A percentile compares a stretch with the other conserved stretches of the same genome.
Evolutionary conservation across 2,888 invertebrate species (phyloP).

Genomic region (Callyntrura guangdongensis): DNA sequence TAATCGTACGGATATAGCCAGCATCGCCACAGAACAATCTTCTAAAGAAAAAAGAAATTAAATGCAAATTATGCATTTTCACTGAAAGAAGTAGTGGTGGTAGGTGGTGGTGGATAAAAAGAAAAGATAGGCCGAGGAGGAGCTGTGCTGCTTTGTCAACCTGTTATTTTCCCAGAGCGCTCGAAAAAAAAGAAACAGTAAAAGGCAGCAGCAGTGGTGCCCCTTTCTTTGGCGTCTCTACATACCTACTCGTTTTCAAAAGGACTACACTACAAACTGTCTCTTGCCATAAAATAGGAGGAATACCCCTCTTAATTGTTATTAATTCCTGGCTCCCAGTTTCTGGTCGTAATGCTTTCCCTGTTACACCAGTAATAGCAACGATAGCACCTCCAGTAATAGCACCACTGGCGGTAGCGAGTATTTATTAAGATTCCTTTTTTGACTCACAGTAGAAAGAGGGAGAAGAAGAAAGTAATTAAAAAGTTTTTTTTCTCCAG

Average conservation of each 20-base stretch:
- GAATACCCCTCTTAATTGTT: conserved; percentile 55
- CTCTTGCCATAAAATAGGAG: conserved; percentile 1
- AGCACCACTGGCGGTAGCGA: conserved; percentile 2
- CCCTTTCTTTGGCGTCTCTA: not conserved
- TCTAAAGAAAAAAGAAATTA: conserved; percentile 56
- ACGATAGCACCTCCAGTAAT: not conserved
- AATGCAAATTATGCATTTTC: conserved; percentile 73
- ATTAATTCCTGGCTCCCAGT: conserved; percentile 47
- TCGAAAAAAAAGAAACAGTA: not conserved
- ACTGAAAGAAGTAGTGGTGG: conserved; percentile 1
- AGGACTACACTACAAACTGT: not conserved
- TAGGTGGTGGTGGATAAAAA: conserved; percentile 5
- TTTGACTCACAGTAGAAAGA: conserved; percentile 32
- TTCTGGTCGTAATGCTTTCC: conserved; percentile 37
- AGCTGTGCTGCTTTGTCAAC: conserved; percentile 42
- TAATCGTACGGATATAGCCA: not conserved
- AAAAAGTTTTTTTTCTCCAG: conserved; percentile 65
- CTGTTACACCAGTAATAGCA: conserved; percentile 12
- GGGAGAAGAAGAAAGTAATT: conserved; percentile 63
- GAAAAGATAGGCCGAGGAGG: not conserved
- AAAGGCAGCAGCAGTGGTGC: not conserved
- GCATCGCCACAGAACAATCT: conserved; percentile 27
- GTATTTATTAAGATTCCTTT: conserved; percentile 49
- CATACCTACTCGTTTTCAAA: not conserved
- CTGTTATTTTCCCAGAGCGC: conserved; percentile 57